Conservation (phyloP, 35 echinoderm and acorn worm genomes). For the Ptychodera flava region DNA sequence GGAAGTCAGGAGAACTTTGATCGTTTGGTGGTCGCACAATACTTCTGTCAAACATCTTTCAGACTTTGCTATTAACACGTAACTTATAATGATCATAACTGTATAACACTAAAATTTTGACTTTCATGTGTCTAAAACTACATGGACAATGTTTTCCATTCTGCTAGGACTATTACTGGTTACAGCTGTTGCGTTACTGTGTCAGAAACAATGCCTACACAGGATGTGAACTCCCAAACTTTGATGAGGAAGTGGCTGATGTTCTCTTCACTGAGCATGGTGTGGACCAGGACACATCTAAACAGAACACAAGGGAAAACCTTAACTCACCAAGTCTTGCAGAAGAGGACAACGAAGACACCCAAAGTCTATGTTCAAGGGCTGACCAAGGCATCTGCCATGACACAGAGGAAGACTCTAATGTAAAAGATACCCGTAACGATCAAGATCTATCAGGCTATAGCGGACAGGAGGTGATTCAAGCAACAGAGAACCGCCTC, state of each 20-base stretch:
- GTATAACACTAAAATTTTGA: too few relatives aligned
- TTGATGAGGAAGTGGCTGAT: constrained; percentile 8
- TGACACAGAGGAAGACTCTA: neutral
- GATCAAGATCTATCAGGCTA: too few relatives aligned
- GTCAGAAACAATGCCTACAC: constrained; percentile 60
- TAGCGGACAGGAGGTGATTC: too few relatives aligned
- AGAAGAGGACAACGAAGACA: neutral
- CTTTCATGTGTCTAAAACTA: too few relatives aligned
- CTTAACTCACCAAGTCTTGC: neutral
- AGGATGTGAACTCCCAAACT: constrained; percentile 68
- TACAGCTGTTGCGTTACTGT: constrained; percentile 58
- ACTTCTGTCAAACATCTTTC: too few relatives aligned
- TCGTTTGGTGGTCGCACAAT: too few relatives aligned
- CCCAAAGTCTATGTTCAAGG: too few relatives aligned
- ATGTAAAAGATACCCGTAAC: neutral
- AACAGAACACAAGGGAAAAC: neutral
- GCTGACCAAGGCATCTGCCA: neutral
- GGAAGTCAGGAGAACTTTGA: too few relatives aligned
- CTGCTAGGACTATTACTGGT: constrained; percentile 90
- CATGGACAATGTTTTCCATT: too few relatives aligned
- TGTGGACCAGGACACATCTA: neutral
- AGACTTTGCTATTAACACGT: too few relatives aligned
- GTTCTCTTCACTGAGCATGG: neutral
- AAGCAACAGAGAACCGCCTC: too few relatives aligned
- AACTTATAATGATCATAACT: too few relatives aligned